A percentile compares a stretch with the other conserved stretches of the same genome.
phyloP scores from a whole-genome alignment of 2,113 vertebrate species.

The Rhinolophus sinicus region DNA sequence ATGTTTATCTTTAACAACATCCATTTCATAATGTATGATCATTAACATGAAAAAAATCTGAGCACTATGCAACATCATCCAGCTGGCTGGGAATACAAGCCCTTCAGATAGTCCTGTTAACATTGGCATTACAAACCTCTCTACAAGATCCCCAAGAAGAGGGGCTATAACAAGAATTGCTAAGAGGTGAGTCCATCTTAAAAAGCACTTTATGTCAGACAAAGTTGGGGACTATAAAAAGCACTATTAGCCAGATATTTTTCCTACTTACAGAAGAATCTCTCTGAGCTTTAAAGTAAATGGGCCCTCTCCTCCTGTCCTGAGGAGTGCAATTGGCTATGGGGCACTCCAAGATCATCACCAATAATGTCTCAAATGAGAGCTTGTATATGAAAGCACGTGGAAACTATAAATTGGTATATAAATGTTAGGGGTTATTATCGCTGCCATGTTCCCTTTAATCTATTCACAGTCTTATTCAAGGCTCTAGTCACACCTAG shows the following conservation, averaged over 20 bases:
- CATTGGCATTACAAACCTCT: neutral
- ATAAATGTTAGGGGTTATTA: neutral
- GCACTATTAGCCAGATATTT: neutral
- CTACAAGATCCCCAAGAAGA: neutral
- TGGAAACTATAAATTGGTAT: neutral
- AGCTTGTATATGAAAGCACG: neutral
- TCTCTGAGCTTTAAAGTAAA: neutral
- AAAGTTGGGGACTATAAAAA: neutral
- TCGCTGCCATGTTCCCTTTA: neutral
- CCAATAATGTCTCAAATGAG: neutral
- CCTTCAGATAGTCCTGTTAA: neutral
- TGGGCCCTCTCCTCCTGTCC: neutral
- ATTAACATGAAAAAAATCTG: constrained; percentile 17
- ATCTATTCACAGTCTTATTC: neutral
- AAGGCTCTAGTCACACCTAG: neutral
- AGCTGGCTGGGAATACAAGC: neutral
- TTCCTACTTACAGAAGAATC: neutral
- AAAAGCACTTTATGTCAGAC: neutral
- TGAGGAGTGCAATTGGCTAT: neutral
- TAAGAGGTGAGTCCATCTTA: neutral
- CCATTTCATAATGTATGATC: neutral
- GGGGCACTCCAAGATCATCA: neutral
- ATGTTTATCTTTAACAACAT: constrained; percentile 31
- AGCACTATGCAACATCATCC: neutral
- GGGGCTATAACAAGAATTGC: neutral